These are phyloP conservation scores for Caenorhabditis tropicalis DNA, from an alignment of 1,140 invertebrate species.

Conservation along the genomic window DNA sequence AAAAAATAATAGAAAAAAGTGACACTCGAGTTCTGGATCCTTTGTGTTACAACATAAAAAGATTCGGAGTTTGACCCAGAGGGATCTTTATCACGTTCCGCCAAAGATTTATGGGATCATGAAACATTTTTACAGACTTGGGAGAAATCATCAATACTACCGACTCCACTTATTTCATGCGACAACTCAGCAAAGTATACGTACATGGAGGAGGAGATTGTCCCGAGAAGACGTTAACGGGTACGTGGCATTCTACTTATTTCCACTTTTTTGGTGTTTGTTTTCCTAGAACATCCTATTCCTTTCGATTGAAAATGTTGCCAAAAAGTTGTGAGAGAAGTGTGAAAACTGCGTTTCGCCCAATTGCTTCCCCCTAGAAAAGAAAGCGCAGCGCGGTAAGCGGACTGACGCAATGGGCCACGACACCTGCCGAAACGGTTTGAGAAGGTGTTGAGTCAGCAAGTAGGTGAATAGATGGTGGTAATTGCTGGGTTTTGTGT, in stretches of 20 bases:
- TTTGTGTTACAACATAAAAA: not conserved
- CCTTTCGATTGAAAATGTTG: not conserved
- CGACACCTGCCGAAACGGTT: conserved; percentile 15
- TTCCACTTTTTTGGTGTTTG: not conserved
- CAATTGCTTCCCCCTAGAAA: not conserved
- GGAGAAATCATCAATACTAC: conserved; percentile 56
- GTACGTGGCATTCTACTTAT: conserved; percentile 58
- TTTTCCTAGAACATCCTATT: not conserved
- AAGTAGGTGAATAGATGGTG: conserved; percentile 1
- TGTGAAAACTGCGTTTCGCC: conserved; percentile 25
- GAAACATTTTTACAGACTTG: conserved; percentile 39
- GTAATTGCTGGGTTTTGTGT: conserved; percentile 6
- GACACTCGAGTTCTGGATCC: not conserved
- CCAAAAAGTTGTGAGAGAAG: conserved; percentile 20
- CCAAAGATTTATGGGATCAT: not conserved
- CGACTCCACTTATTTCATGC: conserved; percentile 52
- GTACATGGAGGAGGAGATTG: conserved; percentile 81
- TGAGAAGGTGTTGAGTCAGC: conserved; percentile 35
- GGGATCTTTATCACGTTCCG: not conserved
- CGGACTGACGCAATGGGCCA: conserved; percentile 33
- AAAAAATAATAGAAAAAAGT: conserved; percentile 5
- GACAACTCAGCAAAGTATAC: conserved; percentile 72
- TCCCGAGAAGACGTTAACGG: conserved; percentile 79
- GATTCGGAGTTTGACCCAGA: conserved; percentile 18
- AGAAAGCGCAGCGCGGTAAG: not conserved